Evolutionary conservation across 2,888 invertebrate genomes (phyloP).

Genomic region (Eupithecia inturbata): DNA sequence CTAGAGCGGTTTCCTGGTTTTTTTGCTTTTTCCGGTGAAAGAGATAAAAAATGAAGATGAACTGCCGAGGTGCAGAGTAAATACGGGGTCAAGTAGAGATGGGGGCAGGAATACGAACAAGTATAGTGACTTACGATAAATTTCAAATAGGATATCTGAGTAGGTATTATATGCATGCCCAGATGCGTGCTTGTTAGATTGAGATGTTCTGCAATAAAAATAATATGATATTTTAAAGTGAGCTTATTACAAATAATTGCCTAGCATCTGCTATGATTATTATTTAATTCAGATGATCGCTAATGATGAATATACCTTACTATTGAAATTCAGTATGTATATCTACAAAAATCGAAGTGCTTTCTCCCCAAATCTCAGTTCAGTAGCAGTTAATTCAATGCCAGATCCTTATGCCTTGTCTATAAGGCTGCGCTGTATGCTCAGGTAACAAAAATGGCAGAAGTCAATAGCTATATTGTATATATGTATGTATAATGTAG

Average conservation of each 20-base stretch:
- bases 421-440: not conserved
- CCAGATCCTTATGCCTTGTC: not conserved
- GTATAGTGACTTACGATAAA: slow-evolving; percentile 14
- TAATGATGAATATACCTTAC: not conserved
- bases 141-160: not conserved
- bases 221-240: not conserved
- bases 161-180: not conserved
- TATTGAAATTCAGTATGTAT: not conserved
- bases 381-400: not conserved
- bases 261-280: not conserved
- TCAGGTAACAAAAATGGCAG: not conserved
- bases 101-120: slow-evolving; percentile 25
- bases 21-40: slow-evolving; percentile 80
- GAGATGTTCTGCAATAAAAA: not conserved
- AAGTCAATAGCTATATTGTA: not conserved
- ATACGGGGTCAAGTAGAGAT: slow-evolving; percentile 73
- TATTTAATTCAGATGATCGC: not conserved
- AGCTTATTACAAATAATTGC: no score
- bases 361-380: not conserved
- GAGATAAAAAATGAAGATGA: slow-evolving; percentile 83
- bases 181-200: not conserved
- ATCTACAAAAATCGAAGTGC: not conserved
- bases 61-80: slow-evolving; percentile 83
- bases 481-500: not conserved
- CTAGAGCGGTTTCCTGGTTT: slow-evolving; percentile 78